Conservation (phyloP, 2,888 invertebrate species). For the Kryphioiulus occultus region DNA sequence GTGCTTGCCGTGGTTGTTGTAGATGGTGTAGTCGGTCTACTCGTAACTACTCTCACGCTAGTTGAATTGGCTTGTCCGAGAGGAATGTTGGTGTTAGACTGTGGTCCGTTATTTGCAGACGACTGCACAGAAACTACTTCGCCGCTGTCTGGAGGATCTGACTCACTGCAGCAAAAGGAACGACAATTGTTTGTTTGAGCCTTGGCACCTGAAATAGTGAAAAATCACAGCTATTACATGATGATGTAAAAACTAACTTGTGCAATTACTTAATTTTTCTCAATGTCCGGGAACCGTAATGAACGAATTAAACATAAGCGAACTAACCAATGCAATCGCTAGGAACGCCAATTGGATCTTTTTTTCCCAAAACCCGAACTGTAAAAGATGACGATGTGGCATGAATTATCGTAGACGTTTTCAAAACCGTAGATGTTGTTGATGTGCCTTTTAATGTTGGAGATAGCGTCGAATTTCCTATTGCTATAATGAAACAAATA, state of each 20-base stretch:
- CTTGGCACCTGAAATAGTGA: slow-evolving; percentile 33
- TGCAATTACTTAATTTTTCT: neutral
- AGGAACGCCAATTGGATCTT: slow-evolving; percentile 47
- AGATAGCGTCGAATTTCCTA: neutral
- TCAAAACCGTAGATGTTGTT: neutral
- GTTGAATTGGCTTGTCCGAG: neutral
- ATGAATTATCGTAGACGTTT: slow-evolving; percentile 45
- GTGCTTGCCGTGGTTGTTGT: neutral
- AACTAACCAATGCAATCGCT: slow-evolving; percentile 45
- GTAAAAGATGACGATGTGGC: slow-evolving; percentile 51
- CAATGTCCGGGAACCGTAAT: too few species aligned
- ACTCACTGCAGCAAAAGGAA: slow-evolving; percentile 50
- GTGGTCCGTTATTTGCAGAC: neutral
- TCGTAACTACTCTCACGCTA: neutral
- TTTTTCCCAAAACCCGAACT: slow-evolving; percentile 44
- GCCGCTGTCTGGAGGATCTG: neutral
- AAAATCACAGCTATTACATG: neutral
- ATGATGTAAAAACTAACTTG: neutral
- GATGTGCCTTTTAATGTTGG: neutral
- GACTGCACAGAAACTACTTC: slow-evolving; percentile 29
- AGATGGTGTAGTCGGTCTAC: neutral
- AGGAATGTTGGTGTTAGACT: neutral
- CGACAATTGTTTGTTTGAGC: slow-evolving; percentile 45
- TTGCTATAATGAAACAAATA: neutral
- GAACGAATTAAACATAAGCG: neutral